These are phyloP conservation scores for Bellardia pandia DNA, from an alignment of 2,888 invertebrate species.

Conservation along the genomic window DNA sequence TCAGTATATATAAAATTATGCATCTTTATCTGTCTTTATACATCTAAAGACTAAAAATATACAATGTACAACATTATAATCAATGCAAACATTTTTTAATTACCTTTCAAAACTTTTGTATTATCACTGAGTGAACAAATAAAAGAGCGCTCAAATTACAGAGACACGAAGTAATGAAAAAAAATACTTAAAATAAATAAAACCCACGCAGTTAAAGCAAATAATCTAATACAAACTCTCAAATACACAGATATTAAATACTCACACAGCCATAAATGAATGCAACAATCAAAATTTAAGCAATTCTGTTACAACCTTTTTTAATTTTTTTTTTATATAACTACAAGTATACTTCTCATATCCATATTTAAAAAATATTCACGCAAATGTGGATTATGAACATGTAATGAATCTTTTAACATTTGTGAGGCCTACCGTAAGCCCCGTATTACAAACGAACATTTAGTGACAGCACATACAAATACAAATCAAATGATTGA, in stretches of 20 bases:
- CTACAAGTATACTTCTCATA: constrained; percentile 22
- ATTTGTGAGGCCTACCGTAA: too few species aligned
- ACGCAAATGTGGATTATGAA: background rate
- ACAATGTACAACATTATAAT: too few species aligned
- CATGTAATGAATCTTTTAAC: too few species aligned
- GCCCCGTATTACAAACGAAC: too few species aligned
- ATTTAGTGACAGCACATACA: too few species aligned
- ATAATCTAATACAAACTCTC: background rate
- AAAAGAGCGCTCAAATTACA: background rate
- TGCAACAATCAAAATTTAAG: constrained; percentile 1
- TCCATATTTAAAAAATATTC: background rate
- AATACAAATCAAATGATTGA: too few species aligned
- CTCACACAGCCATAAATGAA: background rate
- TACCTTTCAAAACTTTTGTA: background rate
- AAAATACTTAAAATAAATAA: constrained; percentile 30
- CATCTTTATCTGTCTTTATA: too few species aligned
- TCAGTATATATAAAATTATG: too few species aligned
- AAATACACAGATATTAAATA: background rate
- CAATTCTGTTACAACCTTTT: background rate
- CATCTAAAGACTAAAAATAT: too few species aligned
- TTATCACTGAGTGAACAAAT: background rate
- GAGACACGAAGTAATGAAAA: constrained; percentile 4
- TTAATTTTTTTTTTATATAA: background rate
- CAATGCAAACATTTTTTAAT: background rate
- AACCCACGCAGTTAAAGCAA: constrained; percentile 27